Percentiles rank a stretch among this genome's conserved stretches.
Conservation (phyloP, 2,888 invertebrate genomes). For the Dolichomitus sp. region DNA sequence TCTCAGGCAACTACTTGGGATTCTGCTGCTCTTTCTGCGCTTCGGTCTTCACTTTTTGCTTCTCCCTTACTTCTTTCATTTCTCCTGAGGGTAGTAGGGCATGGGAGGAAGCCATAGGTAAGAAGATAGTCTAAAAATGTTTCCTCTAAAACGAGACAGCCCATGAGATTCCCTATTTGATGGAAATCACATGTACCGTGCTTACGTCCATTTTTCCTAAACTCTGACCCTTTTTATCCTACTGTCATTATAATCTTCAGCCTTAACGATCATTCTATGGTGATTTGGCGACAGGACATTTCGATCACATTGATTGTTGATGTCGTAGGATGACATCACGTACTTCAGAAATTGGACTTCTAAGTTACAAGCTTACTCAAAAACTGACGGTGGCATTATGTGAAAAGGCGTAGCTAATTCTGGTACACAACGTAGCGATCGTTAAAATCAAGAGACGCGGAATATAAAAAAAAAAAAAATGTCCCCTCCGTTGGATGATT, state of each 20-base stretch:
- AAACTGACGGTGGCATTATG: no score
- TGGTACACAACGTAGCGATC: no score
- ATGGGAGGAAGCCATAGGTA: conserved; percentile 10
- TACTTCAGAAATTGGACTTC: no score
- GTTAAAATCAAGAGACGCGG: no score
- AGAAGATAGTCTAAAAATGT: conserved; percentile 46
- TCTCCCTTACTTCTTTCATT: conserved; percentile 24
- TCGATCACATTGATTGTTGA: no score
- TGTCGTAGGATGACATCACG: no score
- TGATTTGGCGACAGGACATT: no score
- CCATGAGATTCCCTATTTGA: conserved; percentile 19
- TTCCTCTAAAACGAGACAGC: conserved; percentile 26
- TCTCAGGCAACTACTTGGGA: conserved; percentile 30
- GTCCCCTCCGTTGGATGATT: no score
- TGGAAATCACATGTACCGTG: neutral
- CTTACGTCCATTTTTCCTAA: neutral
- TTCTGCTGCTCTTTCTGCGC: conserved; percentile 38
- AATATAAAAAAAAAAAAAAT: no score
- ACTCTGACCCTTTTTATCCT: neutral
- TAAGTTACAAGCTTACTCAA: no score
- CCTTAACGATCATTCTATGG: neutral
- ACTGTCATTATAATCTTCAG: neutral
- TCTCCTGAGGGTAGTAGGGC: conserved; percentile 17
- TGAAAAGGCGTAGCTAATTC: no score
- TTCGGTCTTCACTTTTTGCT: conserved; percentile 23